Evolutionary conservation across 2,797 vertebrate species (phyloP).

Genomic region (Euthynnus affinis): DNA sequence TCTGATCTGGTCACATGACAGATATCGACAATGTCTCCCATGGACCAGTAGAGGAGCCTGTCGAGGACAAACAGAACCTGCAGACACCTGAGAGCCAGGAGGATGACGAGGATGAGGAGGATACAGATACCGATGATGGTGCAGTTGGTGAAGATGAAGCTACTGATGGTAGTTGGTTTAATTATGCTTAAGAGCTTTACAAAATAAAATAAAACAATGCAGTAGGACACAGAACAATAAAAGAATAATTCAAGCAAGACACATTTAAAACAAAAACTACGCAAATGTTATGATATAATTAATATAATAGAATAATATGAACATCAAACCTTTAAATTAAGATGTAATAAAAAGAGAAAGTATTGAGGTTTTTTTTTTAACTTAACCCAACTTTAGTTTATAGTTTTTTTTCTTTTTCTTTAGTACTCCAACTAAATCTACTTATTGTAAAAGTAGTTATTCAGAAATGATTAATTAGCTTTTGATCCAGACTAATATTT

Average conservation of each 20-base stretch:
- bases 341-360: neutral
- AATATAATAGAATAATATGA: neutral
- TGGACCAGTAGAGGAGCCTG: constrained; percentile 67
- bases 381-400: neutral
- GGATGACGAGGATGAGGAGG: constrained; percentile 74
- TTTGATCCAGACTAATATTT: neutral
- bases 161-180: constrained; percentile 74
- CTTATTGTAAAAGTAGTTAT: neutral
- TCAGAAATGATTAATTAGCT: neutral
- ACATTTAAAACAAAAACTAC: neutral
- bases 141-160: constrained; percentile 74
- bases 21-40: constrained; percentile 64
- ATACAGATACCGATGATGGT: constrained; percentile 81
- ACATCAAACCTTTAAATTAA: neutral
- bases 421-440: neutral
- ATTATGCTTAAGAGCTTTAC: constrained; percentile 31
- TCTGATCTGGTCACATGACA: constrained; percentile 80
- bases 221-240: neutral
- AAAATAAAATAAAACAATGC: neutral
- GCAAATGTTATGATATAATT: neutral
- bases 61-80: constrained; percentile 62
- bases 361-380: neutral
- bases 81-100: constrained; percentile 60
- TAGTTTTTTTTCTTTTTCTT: neutral
- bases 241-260: neutral